Base-by-base conservation (phyloP, 2,888 invertebrate species). In the Mythimna ferrago region DNA sequence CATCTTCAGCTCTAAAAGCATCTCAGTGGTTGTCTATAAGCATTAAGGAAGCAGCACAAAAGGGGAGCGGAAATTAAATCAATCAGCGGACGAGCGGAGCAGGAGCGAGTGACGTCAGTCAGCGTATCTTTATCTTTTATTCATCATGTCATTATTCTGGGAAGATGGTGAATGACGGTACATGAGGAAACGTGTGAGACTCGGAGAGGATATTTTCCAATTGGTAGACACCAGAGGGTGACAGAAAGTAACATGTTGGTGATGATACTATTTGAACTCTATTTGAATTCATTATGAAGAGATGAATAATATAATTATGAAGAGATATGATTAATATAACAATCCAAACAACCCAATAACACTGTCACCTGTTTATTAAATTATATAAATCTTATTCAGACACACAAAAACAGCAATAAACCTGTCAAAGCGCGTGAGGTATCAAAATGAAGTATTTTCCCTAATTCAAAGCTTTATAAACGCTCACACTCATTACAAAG, bases 11-110 rank as follows among this genome's bases (percentile, higher is more conserved):
- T 66, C 62, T 83, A 80, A 83, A 68, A 83, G 71, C 80, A 60
- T 80, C 75, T 68, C 76, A 53, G 51, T 53, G 67, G 67, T 60
- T 80, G 81, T 83, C 81, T 81, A 68, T 75, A 71, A 38, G 58
- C 69, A 79, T 81, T 83, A 81, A 66, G 87, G 78, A 70, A 73
- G 58, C 67, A 44, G 61, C 67, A 78, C 72, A 78, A 73, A 73
- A 72, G 26, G 61, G 57, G 76, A 69, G 68, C 87, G 89, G 89
- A 88, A 86, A 88, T 89, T 88, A 89, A 87, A 88, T 88, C 88
- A 89, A 87, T 88, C 88, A 81, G 79, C 73, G 66, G 76, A n/a
- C 38, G 62, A 71, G 44, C 71, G 61, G 70, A 62, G 71, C 75
- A 58, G 71, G 73, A 76, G 38, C 57, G 75, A 66, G 60, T 75